A percentile compares a stretch with the other conserved stretches of the same genome.
These are phyloP conservation scores for Triops cancriformis DNA, from an alignment of 1,140 invertebrate species.

Conservation along the genomic window DNA sequence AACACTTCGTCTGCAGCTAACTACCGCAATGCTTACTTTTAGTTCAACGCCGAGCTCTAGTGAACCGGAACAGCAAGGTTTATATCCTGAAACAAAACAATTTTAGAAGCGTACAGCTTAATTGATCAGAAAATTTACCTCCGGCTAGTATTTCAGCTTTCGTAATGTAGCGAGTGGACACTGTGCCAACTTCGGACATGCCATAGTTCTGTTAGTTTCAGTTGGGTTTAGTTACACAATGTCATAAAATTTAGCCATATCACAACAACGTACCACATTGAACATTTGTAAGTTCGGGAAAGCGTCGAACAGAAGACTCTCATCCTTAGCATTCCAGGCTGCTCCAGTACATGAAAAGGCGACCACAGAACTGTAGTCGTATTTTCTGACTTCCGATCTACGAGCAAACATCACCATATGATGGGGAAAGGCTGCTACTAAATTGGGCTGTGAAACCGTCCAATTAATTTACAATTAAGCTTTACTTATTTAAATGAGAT, in stretches of 20 bases:
- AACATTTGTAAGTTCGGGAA: background rate
- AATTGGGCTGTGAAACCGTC: background rate
- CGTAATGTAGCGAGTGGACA: background rate
- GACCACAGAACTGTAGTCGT: background rate
- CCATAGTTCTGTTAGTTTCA: conserved; percentile 3
- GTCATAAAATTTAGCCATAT: background rate
- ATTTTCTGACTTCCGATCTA: background rate
- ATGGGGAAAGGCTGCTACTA: conserved; percentile 1
- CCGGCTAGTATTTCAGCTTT: background rate
- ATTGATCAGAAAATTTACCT: background rate
- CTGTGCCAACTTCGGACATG: background rate
- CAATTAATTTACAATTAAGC: background rate
- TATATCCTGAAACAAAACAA: background rate
- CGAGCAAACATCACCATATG: background rate
- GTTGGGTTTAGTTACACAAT: background rate
- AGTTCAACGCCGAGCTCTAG: background rate
- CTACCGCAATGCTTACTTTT: background rate
- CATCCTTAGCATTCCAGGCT: background rate
- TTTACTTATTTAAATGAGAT: background rate
- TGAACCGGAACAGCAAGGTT: background rate
- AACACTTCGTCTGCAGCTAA: too few species aligned
- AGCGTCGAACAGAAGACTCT: conserved; percentile 7
- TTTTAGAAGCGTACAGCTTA: background rate
- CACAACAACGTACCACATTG: background rate
- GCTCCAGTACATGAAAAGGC: background rate